Conservation (phyloP, 2,113 vertebrate species). For the Calypte anna region DNA sequence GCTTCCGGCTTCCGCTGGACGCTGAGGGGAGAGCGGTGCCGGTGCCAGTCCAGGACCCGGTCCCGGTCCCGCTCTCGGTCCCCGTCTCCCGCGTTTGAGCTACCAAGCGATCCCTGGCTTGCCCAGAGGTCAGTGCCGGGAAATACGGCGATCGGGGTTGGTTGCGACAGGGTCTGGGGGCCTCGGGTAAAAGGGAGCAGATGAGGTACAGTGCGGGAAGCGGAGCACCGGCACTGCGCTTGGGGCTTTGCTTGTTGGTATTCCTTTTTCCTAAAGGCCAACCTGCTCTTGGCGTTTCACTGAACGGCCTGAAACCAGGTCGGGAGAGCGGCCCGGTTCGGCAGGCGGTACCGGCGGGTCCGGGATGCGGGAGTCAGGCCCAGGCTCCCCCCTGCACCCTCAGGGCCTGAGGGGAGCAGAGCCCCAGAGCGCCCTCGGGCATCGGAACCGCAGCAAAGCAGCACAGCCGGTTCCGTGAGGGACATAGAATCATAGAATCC, state of each 20-base stretch:
- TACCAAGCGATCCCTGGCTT: background rate
- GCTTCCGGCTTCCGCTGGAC: slow-evolving; percentile 14
- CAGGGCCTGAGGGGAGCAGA: no score
- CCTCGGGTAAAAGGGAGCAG: accelerated
- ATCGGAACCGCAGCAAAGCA: no score
- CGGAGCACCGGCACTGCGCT: accelerated
- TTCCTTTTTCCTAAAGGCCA: no score
- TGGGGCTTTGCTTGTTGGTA: no score
- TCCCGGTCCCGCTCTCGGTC: no score
- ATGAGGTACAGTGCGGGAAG: background rate
- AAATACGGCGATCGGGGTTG: background rate
- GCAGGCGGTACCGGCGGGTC: background rate
- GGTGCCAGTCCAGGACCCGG: no score
- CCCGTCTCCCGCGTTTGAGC: background rate
- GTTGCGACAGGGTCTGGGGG: background rate
- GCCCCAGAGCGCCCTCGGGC: no score
- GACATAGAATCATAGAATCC: no score
- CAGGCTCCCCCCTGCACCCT: no score
- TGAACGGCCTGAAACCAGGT: accelerated
- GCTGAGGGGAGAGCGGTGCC: background rate
- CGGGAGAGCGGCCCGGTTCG: background rate
- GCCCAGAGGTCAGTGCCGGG: accelerated
- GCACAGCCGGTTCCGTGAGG: no score
- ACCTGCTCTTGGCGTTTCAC: accelerated
- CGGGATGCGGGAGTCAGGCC: no score